Evolutionary conservation across 2,888 invertebrate species (phyloP), one percentile per base, ranked within the genome.

Genomic region (Epirrita christyi): DNA sequence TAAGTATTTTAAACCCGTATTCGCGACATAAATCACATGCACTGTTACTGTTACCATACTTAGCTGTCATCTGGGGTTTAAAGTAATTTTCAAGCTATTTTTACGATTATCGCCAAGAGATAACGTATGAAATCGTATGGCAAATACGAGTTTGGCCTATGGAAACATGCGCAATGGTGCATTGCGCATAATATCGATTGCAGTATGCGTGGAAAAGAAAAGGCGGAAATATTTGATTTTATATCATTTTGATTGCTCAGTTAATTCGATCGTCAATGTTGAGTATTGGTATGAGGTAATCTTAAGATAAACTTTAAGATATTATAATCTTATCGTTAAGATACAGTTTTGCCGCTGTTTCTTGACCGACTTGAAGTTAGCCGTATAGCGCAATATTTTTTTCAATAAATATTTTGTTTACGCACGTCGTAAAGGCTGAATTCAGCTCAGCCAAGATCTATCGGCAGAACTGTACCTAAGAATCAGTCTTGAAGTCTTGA

Each of bases 111-210:
- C 0, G 0, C 0, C 0, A 9, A 9, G 0, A 0, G 0, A 3
- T 63, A 81, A 66, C 64, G 75, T 62, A 48, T 49, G 65, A 56
- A 65, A 60, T 82, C 6, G 55, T 42, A 9, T 70, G 29, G 34
- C 51, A 59, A 14, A 40, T 11, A n/a, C 2, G 7, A 11, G 29
- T 36, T 51, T 47, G 51, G 71, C 64, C 73, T 75, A 78, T 80
- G 72, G 78, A 83, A 87, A 88, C 86, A 82, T 92, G 91, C 91
- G 91, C 89, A 82, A 72, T 90, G 83, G 78, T 86, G 83, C 83
- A 86, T 79, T 88, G 90, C 91, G 91, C 91, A 92, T 66, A 73
- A 80, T 90, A 91, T 91, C 86, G 90, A 91, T 91, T 87, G 78
- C 81, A 82, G 81, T 86, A 84, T 81, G 81, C 83, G 86, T 83